A percentile compares a stretch with the other conserved stretches of the same genome.
These are phyloP conservation scores for Rhynchomys soricoides DNA, from an alignment of 2,113 vertebrate species.

Conservation along the genomic window DNA sequence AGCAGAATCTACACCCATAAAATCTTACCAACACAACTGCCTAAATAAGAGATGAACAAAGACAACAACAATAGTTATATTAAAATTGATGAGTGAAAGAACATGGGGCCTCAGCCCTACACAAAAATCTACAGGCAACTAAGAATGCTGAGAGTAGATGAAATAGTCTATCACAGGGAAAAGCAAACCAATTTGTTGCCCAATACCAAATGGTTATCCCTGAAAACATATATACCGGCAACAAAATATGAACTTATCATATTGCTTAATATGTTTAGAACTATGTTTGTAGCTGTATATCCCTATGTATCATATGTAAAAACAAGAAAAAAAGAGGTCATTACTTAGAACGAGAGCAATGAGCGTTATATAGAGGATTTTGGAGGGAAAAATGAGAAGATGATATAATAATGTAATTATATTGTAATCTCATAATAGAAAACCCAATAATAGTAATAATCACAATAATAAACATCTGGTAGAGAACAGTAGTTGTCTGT, in stretches of 20 bases:
- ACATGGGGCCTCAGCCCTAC: neutral
- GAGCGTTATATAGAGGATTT: neutral
- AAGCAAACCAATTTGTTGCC: neutral
- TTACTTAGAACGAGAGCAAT: neutral
- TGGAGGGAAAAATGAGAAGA: neutral
- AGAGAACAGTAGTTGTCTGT: neutral
- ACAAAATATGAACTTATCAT: neutral
- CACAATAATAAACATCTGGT: neutral
- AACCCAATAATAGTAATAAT: neutral
- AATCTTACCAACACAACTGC: neutral
- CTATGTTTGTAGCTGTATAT: neutral
- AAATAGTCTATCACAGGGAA: neutral
- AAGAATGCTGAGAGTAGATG: no score
- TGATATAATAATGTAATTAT: neutral
- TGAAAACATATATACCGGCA: neutral
- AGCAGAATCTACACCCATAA: neutral
- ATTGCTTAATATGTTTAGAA: neutral
- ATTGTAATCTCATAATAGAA: neutral
- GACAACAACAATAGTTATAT: neutral
- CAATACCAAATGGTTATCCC: neutral
- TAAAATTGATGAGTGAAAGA: neutral
- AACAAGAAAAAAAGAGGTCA: neutral
- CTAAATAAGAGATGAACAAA: neutral
- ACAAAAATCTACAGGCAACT: neutral
- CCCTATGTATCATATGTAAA: neutral